Conservation (phyloP, 2,797 vertebrate genomes). For the Sphenodon punctatus region DNA sequence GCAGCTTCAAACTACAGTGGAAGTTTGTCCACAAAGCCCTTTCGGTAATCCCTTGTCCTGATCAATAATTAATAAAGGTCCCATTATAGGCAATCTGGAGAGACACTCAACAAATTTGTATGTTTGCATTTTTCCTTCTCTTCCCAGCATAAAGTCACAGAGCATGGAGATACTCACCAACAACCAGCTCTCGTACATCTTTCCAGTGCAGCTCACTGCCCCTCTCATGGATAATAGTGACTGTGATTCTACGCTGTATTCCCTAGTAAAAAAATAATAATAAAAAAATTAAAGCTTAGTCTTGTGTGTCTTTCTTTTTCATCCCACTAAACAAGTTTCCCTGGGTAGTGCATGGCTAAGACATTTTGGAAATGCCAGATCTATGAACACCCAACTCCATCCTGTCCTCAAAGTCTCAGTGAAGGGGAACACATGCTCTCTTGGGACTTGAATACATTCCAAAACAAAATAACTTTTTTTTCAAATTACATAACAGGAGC, state of each 20-base stretch:
- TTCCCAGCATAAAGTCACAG: too few relatives aligned
- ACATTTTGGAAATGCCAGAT: not conserved
- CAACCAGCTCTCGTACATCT: conserved; percentile 94
- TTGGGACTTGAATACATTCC: not conserved
- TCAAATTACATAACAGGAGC: not conserved
- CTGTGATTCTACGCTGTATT: conserved; percentile 94
- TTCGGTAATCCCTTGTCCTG: not conserved
- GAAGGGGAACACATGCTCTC: not conserved
- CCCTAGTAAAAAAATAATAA: conserved; percentile 85
- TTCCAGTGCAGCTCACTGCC: conserved; percentile 98
- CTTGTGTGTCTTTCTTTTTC: rapidly evolving
- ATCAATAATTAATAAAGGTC: not conserved
- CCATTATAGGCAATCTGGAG: too few relatives aligned
- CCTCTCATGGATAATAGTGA: conserved; percentile 97
- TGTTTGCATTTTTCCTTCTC: too few relatives aligned
- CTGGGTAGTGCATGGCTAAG: too few relatives aligned
- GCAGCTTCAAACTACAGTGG: not conserved
- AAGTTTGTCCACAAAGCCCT: not conserved
- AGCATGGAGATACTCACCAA: conserved; percentile 87
- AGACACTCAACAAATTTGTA: too few relatives aligned
- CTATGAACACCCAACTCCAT: not conserved
- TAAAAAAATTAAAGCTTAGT: not conserved
- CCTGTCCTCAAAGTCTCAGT: not conserved
- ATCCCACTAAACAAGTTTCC: too few relatives aligned
- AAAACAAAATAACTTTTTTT: not conserved